phyloP scores from a whole-genome alignment of 2,888 invertebrate genomes.

The Nymphalis polychloros region DNA sequence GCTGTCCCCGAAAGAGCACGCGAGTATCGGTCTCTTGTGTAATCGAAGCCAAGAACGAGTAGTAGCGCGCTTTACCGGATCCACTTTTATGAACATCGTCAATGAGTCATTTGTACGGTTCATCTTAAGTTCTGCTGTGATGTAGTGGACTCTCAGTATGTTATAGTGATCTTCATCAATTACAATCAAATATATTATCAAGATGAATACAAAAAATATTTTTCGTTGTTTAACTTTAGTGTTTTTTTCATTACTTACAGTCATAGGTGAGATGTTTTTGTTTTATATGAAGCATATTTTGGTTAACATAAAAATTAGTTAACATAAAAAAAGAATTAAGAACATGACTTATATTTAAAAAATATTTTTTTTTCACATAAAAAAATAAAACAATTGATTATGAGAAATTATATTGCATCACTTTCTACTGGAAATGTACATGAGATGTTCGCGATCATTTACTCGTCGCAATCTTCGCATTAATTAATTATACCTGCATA shows the following conservation, averaged over 20 bases:
- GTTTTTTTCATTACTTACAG: slow-evolving; percentile 55
- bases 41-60: slow-evolving; percentile 41
- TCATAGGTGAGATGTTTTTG: slow-evolving; percentile 56
- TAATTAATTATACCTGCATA: slow-evolving; percentile 6
- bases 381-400: not conserved
- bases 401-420: not conserved
- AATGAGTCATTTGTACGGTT: slow-evolving; percentile 60
- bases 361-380: no score
- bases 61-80: slow-evolving; percentile 23
- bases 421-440: slow-evolving; percentile 10
- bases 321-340: no score
- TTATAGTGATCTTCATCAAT: slow-evolving; percentile 53
- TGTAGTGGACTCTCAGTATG: slow-evolving; percentile 46
- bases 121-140: slow-evolving; percentile 24
- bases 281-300: not conserved
- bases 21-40: slow-evolving; percentile 53
- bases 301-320: not conserved
- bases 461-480: slow-evolving; percentile 12
- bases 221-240: slow-evolving; percentile 51
- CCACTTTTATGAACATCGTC: slow-evolving; percentile 41
- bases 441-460: not conserved
- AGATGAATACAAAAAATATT: slow-evolving; percentile 58
- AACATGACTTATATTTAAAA: no score
- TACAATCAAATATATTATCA: slow-evolving; percentile 45
- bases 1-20: slow-evolving; percentile 69